Conservation (phyloP, 2,797 vertebrate genomes). For the Cossypha heuglini region DNA sequence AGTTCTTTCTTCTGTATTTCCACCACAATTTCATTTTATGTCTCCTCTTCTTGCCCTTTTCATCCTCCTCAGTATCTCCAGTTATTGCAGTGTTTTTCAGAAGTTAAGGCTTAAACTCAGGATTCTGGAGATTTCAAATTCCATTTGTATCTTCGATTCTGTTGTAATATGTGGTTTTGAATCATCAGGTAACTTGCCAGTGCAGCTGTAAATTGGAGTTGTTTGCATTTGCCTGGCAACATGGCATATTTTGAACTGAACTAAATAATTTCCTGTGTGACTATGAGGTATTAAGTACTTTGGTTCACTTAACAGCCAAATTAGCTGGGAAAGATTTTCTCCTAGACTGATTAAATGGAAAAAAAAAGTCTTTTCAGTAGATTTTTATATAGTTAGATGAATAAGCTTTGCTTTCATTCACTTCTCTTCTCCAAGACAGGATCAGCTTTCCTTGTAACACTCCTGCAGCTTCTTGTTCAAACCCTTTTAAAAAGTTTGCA, state of each 20-base stretch:
- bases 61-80: not conserved
- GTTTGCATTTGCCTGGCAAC: not conserved
- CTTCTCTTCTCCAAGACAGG: not conserved
- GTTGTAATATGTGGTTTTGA: not conserved
- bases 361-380: not conserved
- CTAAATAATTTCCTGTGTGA: not conserved
- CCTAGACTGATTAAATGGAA: not conserved
- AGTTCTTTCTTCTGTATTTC: not conserved
- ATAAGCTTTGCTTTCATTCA: not conserved
- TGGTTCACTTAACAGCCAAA: not conserved
- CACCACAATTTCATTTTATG: not conserved
- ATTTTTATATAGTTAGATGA: not conserved
- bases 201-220: not conserved
- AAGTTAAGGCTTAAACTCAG: not conserved
- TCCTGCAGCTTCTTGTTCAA: not conserved
- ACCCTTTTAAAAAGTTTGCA: not conserved
- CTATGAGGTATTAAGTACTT: not conserved
- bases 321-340: not conserved
- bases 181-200: not conserved
- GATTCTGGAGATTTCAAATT: not conserved
- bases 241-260: not conserved
- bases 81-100: not conserved
- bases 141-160: not conserved
- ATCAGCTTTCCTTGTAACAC: not conserved
- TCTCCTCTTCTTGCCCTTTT: not conserved